These are phyloP conservation scores for Thereva nobilitata DNA, from an alignment of 2,888 invertebrate species.

Conservation along the genomic window DNA sequence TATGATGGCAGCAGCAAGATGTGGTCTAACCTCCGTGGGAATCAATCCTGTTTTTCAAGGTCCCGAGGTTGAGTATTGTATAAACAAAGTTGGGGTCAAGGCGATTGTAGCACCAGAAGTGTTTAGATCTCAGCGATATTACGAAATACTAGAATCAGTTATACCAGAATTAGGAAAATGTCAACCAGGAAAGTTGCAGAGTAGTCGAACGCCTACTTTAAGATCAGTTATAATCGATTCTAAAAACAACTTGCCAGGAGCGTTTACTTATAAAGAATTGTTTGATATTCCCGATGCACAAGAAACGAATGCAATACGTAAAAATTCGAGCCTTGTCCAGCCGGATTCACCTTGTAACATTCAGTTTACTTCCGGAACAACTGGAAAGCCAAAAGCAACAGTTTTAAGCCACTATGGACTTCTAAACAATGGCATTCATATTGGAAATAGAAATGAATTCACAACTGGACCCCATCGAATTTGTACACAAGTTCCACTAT, in stretches of 20 bases:
- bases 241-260: conserved; percentile 59
- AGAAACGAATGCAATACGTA: conserved; percentile 13
- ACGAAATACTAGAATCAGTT: conserved; percentile 64
- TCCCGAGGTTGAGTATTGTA: conserved; percentile 70
- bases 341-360: conserved; percentile 67
- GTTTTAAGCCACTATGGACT: conserved; percentile 71
- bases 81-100: conserved; percentile 72
- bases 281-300: conserved; percentile 49
- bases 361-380: conserved; percentile 84
- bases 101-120: conserved; percentile 67
- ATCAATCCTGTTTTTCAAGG: conserved; percentile 77
- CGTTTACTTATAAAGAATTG: conserved; percentile 58
- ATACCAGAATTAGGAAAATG: conserved; percentile 63
- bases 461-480: conserved; percentile 57
- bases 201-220: conserved; percentile 60
- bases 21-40: conserved; percentile 73
- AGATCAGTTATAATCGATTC: conserved; percentile 64
- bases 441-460: conserved; percentile 62
- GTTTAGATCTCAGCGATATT: conserved; percentile 70
- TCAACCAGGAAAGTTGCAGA: conserved; percentile 59
- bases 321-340: no score
- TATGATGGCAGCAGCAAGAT: conserved; percentile 71
- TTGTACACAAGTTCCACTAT: conserved; percentile 74
- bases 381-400: conserved; percentile 76
- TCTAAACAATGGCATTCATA: conserved; percentile 74